Percentiles rank a stretch among this genome's conserved stretches.
These are phyloP conservation scores for Acrocyrtus sp. DNA, from an alignment of 2,888 invertebrate species.

Conservation along the genomic window DNA sequence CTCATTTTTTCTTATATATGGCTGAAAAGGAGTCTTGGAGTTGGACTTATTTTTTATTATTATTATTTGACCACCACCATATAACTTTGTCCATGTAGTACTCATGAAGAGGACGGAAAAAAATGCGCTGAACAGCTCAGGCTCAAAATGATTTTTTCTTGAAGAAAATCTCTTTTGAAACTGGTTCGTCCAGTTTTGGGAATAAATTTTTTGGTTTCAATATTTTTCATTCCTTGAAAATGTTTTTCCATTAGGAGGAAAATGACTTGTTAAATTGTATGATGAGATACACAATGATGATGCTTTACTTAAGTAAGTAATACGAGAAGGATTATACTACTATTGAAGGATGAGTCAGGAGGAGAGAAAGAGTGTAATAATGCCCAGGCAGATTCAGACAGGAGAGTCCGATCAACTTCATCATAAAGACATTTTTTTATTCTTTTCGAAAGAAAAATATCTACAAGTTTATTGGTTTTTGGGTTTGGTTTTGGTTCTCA, in stretches of 20 bases:
- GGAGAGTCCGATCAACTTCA: not conserved
- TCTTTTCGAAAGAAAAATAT: conserved; percentile 29
- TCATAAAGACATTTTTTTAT: conserved; percentile 17
- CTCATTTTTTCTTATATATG: conserved; percentile 8
- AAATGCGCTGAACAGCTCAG: conserved; percentile 21
- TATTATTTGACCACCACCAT: conserved; percentile 45
- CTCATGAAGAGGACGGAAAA: no score
- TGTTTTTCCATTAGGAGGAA: conserved; percentile 29
- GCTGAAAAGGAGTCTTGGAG: conserved; percentile 3
- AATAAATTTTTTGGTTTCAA: conserved; percentile 62
- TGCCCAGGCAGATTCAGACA: no score
- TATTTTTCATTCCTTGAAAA: conserved; percentile 46
- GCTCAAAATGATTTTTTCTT: conserved; percentile 24
- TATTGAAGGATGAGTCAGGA: not conserved
- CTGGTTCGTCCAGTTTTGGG: conserved; percentile 64
- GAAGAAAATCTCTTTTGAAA: conserved; percentile 56
- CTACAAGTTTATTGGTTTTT: conserved; percentile 51
- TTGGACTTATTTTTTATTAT: conserved; percentile 37
- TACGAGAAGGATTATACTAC: not conserved
- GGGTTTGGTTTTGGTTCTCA: conserved; percentile 44
- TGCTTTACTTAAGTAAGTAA: not conserved
- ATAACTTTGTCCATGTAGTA: conserved; percentile 10
- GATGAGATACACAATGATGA: not conserved
- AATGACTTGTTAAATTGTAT: conserved; percentile 26
- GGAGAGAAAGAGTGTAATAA: no score